Evolutionary conservation across 2,113 vertebrate species (phyloP).

Genomic region (Corythaeola cristata): DNA sequence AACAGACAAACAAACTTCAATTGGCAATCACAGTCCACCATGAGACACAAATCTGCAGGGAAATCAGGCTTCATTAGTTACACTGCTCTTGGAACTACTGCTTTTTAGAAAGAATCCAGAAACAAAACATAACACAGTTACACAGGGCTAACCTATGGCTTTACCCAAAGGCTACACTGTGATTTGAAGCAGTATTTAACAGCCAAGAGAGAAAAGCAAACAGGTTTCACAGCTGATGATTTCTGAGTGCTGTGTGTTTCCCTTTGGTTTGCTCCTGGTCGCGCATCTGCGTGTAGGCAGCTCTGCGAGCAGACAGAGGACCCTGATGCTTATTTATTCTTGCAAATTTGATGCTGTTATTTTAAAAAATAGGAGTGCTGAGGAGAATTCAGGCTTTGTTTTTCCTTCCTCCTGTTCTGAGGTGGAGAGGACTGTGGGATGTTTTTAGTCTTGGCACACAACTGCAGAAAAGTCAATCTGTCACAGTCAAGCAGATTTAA

Average conservation of each 20-base stretch:
- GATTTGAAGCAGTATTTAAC: neutral
- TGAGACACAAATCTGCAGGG: neutral
- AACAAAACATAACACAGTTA: neutral
- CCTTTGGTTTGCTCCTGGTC: neutral
- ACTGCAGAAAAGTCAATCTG: neutral
- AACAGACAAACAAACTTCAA: neutral
- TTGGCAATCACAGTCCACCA: neutral
- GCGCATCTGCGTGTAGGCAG: accelerated
- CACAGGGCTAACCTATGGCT: neutral
- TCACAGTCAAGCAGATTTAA: neutral
- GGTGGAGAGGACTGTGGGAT: neutral
- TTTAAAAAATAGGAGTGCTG: neutral
- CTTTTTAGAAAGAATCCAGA: neutral
- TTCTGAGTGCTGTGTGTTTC: neutral
- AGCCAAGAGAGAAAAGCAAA: neutral
- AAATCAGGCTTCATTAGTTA: neutral
- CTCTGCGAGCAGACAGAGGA: neutral
- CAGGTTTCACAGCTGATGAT: neutral
- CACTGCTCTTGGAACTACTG: neutral
- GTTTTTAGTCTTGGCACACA: slow-evolving; percentile 10
- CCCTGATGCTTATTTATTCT: neutral
- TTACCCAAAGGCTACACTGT: neutral
- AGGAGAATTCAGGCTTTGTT: neutral
- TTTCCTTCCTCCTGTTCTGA: neutral
- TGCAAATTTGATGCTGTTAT: neutral